These are phyloP conservation scores for Calidris pygmaea DNA, from an alignment of 2,113 vertebrate species.

Conservation along the genomic window DNA sequence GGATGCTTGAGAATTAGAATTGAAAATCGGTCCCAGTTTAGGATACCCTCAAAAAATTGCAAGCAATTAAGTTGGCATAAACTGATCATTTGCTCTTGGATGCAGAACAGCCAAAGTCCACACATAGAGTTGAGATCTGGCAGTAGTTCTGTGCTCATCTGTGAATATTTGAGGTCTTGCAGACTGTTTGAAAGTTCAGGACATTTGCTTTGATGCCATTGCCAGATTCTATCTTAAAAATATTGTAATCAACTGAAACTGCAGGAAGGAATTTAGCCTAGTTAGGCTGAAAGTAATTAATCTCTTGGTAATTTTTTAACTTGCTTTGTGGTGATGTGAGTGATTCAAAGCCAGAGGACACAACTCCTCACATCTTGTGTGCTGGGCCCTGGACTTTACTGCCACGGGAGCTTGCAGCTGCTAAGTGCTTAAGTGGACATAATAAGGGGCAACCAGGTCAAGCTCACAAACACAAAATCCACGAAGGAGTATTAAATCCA, in stretches of 20 bases:
- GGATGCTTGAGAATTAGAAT: not conserved
- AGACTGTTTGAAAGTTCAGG: not conserved
- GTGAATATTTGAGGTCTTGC: not conserved
- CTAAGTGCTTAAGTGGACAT: rapidly evolving
- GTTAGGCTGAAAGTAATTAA: not conserved
- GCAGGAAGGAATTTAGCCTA: not conserved
- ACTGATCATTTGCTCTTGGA: not conserved
- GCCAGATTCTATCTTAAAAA: not conserved
- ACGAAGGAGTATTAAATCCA: not conserved
- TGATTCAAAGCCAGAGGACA: not conserved
- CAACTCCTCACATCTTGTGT: not conserved
- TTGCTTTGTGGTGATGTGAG: not conserved
- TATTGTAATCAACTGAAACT: not conserved
- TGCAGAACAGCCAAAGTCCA: not conserved
- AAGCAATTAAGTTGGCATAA: not conserved
- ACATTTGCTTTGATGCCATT: not conserved
- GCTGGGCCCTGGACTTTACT: not conserved
- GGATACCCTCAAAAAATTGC: not conserved
- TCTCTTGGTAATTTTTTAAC: not conserved
- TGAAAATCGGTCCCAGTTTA: not conserved
- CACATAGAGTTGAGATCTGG: not conserved
- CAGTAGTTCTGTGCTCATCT: not conserved
- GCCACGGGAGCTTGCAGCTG: not conserved
- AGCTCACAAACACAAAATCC: not conserved
- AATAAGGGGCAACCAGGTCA: not conserved